Conservation (phyloP, 2,113 vertebrate species). For the Hippolais icterina region DNA sequence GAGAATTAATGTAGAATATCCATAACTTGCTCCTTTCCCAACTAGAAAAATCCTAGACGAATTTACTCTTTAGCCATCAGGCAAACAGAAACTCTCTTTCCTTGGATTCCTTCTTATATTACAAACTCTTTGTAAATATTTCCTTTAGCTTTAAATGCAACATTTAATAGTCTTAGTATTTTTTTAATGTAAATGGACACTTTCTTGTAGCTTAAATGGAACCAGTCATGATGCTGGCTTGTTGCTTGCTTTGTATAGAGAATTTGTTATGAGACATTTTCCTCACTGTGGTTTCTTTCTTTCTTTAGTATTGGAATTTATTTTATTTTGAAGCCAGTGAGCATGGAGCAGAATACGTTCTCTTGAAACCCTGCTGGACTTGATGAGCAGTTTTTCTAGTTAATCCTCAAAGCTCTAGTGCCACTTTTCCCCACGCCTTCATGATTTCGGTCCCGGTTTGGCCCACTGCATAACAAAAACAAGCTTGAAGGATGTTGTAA, state of each 20-base stretch:
- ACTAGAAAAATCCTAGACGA: not conserved
- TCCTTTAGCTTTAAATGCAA: constrained; percentile 25
- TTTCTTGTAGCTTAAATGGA: constrained; percentile 3
- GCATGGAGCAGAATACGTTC: not conserved
- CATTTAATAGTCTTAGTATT: not conserved
- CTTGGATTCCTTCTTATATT: not conserved
- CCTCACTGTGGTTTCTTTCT: not conserved
- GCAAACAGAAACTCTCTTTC: not conserved
- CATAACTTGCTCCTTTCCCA: not conserved
- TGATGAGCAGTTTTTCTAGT: not conserved
- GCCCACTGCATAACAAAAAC: not conserved
- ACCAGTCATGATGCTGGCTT: not conserved
- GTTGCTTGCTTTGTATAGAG: not conserved
- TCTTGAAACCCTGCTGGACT: not conserved
- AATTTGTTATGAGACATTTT: not conserved
- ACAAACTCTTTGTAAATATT: constrained; percentile 27
- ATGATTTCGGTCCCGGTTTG: not conserved
- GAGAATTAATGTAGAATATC: not conserved
- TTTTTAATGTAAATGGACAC: not conserved
- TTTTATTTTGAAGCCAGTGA: not conserved
- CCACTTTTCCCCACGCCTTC: not conserved
- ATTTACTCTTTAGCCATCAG: not conserved
- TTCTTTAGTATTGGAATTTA: not conserved
- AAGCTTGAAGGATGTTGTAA: not conserved
- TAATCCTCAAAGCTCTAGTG: not conserved